phyloP scores from a whole-genome alignment of 2,113 vertebrate genomes.

The Laticauda laticaudata region DNA sequence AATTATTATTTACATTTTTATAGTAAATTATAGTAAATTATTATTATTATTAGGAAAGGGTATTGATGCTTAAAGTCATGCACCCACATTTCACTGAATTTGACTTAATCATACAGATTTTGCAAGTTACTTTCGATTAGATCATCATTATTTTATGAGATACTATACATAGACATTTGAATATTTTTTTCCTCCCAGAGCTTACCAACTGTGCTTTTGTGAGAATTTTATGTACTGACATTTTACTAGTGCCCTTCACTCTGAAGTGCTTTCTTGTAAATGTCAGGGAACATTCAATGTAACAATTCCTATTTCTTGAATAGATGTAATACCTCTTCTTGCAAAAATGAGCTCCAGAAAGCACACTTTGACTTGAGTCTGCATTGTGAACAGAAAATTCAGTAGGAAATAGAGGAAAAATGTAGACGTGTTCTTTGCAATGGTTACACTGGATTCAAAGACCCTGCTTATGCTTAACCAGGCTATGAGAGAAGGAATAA shows the following conservation, averaged over 20 bases:
- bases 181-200: slow-evolving; percentile 10
- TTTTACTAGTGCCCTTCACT: slow-evolving; percentile 24
- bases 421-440: slow-evolving; percentile 20
- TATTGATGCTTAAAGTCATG: background rate
- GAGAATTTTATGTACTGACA: slow-evolving; percentile 10
- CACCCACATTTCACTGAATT: background rate
- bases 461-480: background rate
- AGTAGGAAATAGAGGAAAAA: background rate
- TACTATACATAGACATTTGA: slow-evolving; percentile 9
- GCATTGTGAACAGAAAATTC: slow-evolving; percentile 26
- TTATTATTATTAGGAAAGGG: background rate
- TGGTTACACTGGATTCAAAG: slow-evolving; percentile 7
- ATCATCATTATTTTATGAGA: background rate
- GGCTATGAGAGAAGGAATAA: background rate
- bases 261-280: slow-evolving; percentile 34
- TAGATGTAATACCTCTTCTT: slow-evolving; percentile 12
- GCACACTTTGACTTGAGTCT: slow-evolving; percentile 17
- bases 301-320: background rate
- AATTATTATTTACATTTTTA: background rate
- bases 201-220: slow-evolving; percentile 20
- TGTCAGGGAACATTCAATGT: slow-evolving; percentile 18
- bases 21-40: background rate
- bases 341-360: background rate
- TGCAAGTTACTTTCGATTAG: background rate
- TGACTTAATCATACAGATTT: background rate